These are phyloP conservation scores for Cephalopterus ornatus DNA, from an alignment of 2,113 vertebrate genomes.

Conservation along the genomic window DNA sequence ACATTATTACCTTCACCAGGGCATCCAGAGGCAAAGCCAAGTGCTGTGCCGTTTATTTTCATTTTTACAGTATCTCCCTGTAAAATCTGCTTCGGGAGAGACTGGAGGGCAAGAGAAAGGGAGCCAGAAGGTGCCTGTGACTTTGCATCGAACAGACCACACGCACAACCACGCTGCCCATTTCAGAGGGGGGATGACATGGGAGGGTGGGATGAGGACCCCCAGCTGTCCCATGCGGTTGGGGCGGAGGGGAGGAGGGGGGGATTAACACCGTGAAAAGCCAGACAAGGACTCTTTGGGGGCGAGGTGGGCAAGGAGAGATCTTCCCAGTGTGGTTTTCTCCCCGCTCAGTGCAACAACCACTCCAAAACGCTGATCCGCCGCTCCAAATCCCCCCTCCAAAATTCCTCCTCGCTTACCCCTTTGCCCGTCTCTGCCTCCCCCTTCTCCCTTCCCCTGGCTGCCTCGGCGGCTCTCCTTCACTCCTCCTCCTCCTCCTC, in stretches of 20 bases:
- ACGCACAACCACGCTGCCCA: accelerated
- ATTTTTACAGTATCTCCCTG: conserved; percentile 31
- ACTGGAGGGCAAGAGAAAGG: background rate
- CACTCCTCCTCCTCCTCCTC: background rate
- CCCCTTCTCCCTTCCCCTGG: background rate
- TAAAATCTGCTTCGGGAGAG: conserved; percentile 23
- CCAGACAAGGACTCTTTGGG: background rate
- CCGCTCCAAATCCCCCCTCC: background rate
- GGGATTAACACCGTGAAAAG: background rate
- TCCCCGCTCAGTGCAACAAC: accelerated
- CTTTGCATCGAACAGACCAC: background rate
- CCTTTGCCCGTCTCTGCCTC: background rate
- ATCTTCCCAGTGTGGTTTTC: accelerated
- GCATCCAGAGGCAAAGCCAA: conserved; percentile 61
- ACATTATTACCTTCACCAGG: conserved; percentile 66
- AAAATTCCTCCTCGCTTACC: background rate
- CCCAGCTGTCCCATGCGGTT: background rate
- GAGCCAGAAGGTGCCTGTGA: background rate
- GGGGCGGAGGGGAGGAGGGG: background rate
- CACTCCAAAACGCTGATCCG: accelerated
- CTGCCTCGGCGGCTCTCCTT: background rate
- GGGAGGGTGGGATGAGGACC: background rate
- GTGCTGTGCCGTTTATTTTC: conserved; percentile 40
- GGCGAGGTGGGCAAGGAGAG: background rate
- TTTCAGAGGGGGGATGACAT: accelerated